Evolutionary conservation across 1,140 invertebrate species (phyloP), one percentile per base, ranked within the genome.

Genomic region (Eriosoma lanigerum): DNA sequence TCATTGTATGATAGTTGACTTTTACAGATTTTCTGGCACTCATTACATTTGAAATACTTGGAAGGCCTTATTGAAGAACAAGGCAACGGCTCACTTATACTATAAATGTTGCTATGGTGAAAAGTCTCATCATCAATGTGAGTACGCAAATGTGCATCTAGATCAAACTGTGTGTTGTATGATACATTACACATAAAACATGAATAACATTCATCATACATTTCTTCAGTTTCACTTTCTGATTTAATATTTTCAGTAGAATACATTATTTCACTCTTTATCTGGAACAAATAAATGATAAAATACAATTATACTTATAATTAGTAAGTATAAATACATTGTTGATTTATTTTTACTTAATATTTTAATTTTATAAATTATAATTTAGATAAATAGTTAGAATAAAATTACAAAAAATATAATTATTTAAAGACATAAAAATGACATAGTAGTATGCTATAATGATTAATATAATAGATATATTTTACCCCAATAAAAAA

Each of bases 1-100:
- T 83, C 83, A 72, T 82, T 81, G 38, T 86, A 85, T 24, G 83
- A 78, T 13, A 78, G 15, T 46, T 78, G 75, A 19, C 75, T 78
- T 78, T 78, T 78, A 60, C 75, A 78, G 26, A 78, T 19, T 78
- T 78, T 78, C 9, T 48, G 19, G 15, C 75, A 78, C 26, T 78
- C 56, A 48, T 62, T 60, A 46, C 75, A 78, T 78, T 38, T 78
- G 17, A 62, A 62, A 21, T 48, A 78, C 21, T 78, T 78, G 26
- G 75, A 78, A 46, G 75, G 56, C 56, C 24, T 56, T 48, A 78
- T 78, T n/a, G 54, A 60, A 46, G 29, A 56, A 26, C 44, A 12
- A 26, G 75, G 75, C 46, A 78, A 78, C 46, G 75, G 75, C 24
- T 62, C 75, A 48, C 75, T 78, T 58, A 60, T 78, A 60, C 75